Evolutionary conservation across 2,888 invertebrate species (phyloP).

Genomic region (Caenorhabditis sulstoni): DNA sequence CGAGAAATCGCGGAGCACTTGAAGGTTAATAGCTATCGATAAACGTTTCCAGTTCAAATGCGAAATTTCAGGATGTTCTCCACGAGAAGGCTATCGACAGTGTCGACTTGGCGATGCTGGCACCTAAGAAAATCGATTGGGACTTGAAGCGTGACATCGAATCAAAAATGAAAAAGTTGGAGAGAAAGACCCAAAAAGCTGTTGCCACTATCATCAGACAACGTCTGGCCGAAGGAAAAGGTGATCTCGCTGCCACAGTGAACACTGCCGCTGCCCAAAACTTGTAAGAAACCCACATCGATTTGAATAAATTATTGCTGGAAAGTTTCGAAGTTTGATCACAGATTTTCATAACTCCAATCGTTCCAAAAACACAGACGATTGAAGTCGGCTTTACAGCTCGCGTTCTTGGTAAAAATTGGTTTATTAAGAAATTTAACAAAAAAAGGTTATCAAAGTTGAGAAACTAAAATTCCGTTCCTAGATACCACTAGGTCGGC

Average conservation of each 20-base stretch:
- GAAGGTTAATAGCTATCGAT: constrained; percentile 14
- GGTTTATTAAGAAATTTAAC: no score
- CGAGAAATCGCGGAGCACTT: constrained; percentile 66
- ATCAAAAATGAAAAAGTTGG: constrained; percentile 85
- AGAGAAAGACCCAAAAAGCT: constrained; percentile 92
- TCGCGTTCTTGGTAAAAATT: no score
- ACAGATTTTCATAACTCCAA: no score
- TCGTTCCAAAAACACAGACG: no score
- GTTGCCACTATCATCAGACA: constrained; percentile 91
- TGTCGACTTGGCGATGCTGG: constrained; percentile 65
- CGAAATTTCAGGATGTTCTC: constrained; percentile 63
- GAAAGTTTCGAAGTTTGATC: background rate
- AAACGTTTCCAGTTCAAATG: background rate
- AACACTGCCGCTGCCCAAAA: constrained; percentile 48
- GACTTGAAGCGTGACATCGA: constrained; percentile 69
- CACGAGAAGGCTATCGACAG: constrained; percentile 64
- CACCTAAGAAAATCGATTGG: constrained; percentile 71
- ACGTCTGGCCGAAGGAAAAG: constrained; percentile 65
- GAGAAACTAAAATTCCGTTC: constrained; percentile 52
- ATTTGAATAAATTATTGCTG: constrained; percentile 15
- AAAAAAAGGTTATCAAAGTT: no score
- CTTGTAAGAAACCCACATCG: constrained; percentile 15
- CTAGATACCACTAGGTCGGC: constrained; percentile 53
- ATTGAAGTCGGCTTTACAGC: no score
- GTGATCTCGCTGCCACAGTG: constrained; percentile 67